Base-by-base conservation (phyloP, 2,797 vertebrate genomes). In the Schizopygopsis malacanthus region DNA sequence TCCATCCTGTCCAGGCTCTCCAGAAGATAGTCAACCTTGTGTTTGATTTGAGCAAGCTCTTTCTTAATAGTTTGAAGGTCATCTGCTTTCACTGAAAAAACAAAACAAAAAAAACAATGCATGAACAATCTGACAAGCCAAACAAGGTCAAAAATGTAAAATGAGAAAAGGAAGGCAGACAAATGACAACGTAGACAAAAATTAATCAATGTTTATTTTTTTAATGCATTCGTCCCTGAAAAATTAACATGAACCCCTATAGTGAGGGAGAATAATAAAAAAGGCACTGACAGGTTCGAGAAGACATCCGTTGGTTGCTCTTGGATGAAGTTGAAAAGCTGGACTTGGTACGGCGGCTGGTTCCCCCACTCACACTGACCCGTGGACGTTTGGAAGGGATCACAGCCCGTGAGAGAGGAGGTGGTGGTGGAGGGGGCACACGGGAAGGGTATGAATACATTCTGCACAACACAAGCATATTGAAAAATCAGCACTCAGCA, bases 361-460 rank as follows among this genome's bases (percentile, higher is more conserved):
- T 90, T 90, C 90, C 91, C 3, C 94, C 96, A 50, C 96, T 97
- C 89, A 97, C 92, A 72, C 97, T 97, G 87, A 98, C 96, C 79
- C 97, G 95, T 0, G 97, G 97, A 41, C 96, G 96, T 92, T 98
- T 97, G 71, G 97, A 97, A 7, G 97, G 97, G 85, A 98, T 95
- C 47, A 97, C 96, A 3, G 97, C 96, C 50, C 97, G 94, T 3
- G 97, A 97, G 90, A 98, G 93, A 37, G 95, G 95, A 20, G 97
- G 96, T 0, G 96, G 96, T 54, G 96, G 96, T 0, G 97, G 96
- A 6, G 97, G 96, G 0, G 97, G 96, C 11, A 96, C 95, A 0
- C 96, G 95, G 61, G 97, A 97, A 6, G 96, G 96, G 90, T 97
- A 97, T 43, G 96, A 96, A 90, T 96, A 97, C 95, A 97, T 96